phyloP scores from a whole-genome alignment of 2,797 vertebrate species.

The Mallotus villosus region DNA sequence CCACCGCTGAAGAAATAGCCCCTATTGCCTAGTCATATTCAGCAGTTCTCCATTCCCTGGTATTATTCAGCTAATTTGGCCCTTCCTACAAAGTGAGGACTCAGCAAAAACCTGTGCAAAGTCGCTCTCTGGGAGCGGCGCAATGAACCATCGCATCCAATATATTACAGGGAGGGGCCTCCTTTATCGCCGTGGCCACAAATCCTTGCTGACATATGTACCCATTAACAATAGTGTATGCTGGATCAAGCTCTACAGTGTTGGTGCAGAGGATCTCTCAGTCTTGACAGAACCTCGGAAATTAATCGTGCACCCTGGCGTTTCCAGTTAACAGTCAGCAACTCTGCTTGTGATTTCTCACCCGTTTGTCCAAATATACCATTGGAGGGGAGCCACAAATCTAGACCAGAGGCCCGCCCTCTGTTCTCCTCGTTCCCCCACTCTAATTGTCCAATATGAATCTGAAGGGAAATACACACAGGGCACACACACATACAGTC shows the following conservation, averaged over 20 bases:
- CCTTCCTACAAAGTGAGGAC: constrained; percentile 46
- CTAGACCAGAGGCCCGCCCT: constrained; percentile 31
- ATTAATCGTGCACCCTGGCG: constrained; percentile 72
- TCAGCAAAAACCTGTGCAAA: constrained; percentile 57
- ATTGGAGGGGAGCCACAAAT: constrained; percentile 63
- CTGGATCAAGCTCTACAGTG: constrained; percentile 54
- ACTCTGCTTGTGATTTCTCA: constrained; percentile 74
- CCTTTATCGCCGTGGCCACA: constrained; percentile 57
- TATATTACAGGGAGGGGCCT: constrained; percentile 57
- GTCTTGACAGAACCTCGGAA: constrained; percentile 65
- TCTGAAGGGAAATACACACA: constrained; percentile 44
- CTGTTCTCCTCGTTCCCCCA: constrained; percentile 28
- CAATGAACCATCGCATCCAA: constrained; percentile 62
- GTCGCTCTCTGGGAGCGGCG: constrained; percentile 51
- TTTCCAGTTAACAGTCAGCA: constrained; percentile 73
- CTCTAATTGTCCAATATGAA: constrained; percentile 58
- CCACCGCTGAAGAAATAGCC: neutral
- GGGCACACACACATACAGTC: neutral
- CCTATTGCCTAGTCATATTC: neutral
- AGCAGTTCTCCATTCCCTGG: constrained; percentile 8
- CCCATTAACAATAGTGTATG: constrained; percentile 67
- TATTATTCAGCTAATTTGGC: constrained; percentile 44
- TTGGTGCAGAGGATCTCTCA: constrained; percentile 61
- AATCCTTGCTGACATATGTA: constrained; percentile 65
- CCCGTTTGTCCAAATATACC: constrained; percentile 58